Conservation (phyloP, 2,888 invertebrate species). For the Meteorus colon region DNA sequence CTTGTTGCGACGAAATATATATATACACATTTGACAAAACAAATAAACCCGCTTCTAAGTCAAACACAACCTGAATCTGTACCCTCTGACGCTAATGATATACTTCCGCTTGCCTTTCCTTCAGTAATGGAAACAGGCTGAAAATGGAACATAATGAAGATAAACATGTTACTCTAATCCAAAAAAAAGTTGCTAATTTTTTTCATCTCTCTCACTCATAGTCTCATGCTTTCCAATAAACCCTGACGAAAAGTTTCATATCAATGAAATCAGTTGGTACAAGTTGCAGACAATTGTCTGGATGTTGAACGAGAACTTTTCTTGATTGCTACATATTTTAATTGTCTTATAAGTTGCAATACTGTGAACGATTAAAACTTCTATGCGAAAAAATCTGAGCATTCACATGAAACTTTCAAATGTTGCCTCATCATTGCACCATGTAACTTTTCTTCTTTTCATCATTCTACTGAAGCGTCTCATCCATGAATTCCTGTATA, state of each 20-base stretch:
- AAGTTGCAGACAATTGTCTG: background rate
- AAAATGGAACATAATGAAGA: background rate
- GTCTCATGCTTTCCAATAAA: background rate
- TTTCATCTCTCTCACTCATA: background rate
- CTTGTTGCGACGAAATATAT: slow-evolving; percentile 53
- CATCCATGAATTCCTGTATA: background rate
- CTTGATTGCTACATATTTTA: background rate
- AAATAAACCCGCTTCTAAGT: slow-evolving; percentile 27
- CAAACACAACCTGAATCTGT: background rate
- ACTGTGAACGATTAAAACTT: background rate
- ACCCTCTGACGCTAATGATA: background rate
- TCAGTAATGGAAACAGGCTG: background rate
- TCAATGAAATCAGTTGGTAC: background rate
- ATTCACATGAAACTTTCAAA: background rate
- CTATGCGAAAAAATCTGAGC: background rate
- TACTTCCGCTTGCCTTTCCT: background rate
- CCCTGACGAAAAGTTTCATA: background rate
- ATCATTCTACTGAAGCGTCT: background rate
- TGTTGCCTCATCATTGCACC: background rate
- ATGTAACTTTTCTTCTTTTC: slow-evolving; percentile 1
- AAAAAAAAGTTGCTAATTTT: background rate
- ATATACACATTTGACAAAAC: slow-evolving; percentile 37
- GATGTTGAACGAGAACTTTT: background rate
- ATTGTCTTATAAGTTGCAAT: background rate
- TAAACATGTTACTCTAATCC: background rate